Evolutionary conservation across 2,113 vertebrate species (phyloP), one percentile per base, ranked within the genome.

Genomic region (Daubentonia madagascariensis): DNA sequence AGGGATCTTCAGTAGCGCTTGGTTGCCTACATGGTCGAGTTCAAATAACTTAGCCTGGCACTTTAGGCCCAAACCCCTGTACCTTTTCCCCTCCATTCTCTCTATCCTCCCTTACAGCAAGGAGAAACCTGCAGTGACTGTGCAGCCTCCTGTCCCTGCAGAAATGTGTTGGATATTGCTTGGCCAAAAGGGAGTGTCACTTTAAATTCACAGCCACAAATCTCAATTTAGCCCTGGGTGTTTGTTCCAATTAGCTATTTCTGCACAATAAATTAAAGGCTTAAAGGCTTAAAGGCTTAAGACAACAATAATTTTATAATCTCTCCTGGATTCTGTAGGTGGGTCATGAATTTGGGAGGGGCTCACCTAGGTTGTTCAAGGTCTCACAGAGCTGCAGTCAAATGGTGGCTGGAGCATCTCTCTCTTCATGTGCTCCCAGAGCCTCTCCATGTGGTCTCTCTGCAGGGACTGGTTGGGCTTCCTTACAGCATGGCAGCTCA

Each of bases 131-230:
- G 50, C 4, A 30, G 16, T 30, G 7, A 3, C 80, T 10, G 37
- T 6, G 10, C 13, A 32, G 23, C 28, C 68, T 52, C 57, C 40
- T 30, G 18, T 52, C 30, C 20, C 79, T 86, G 54, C 52, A 80
- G 76, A 87, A 73, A 43, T 13, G 11, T 5, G 7, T n/a, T 37
- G 14, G 1, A 5, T 67, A 28, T 25, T 0, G 0, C 18, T 4
- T 8, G 57, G 65, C 80, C 3, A 5, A 50, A 2, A n/a, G 17
- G n/a, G 9, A 40, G 48, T 17, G 28, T 73, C 28, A 1, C 28
- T 85, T 89, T n/a, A 63, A 30, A 67, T 37, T 48, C 63, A 80
- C 6, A 30, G 48, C 12, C 54, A 1, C 11, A 25, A 52, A 45
- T 63, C 50, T 88, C 87, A 32, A 6, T n/a, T 65, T 9, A 18